Evolutionary conservation across 2,888 invertebrate species (phyloP).

Genomic region (Palloptera scutellata): DNA sequence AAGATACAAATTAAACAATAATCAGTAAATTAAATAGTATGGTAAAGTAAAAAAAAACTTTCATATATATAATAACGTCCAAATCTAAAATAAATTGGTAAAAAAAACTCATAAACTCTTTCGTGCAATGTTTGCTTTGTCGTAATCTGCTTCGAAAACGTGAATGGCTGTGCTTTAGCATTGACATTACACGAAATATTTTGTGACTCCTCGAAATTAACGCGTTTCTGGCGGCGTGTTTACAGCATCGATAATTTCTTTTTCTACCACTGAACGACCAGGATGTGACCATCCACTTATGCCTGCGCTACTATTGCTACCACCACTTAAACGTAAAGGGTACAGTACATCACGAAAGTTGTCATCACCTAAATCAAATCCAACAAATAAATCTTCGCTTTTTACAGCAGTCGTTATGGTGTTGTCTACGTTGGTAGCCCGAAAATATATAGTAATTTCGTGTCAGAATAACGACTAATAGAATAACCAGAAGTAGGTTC

Average conservation of each 20-base stretch:
- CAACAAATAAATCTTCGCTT: conserved; percentile 47
- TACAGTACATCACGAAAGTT: conserved; percentile 54
- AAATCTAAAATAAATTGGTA: conserved; percentile 60
- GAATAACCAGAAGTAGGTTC: conserved; percentile 62
- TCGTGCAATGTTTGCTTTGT: conserved; percentile 49
- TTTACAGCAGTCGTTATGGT: conserved; percentile 55
- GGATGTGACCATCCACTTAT: conserved; percentile 4
- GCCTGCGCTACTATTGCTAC: conserved; percentile 49
- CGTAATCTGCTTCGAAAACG: conserved; percentile 25
- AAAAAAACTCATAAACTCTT: conserved; percentile 60
- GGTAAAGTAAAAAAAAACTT: not conserved
- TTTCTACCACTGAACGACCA: conserved; percentile 11
- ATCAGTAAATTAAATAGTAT: not conserved
- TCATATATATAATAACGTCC: not conserved
- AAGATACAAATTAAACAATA: too few species aligned
- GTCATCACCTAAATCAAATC: conserved; percentile 38
- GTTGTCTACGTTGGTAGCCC: conserved; percentile 60
- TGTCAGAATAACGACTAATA: conserved; percentile 57
- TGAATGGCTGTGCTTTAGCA: conserved; percentile 28
- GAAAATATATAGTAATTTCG: too few species aligned
- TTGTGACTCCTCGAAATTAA: conserved; percentile 57
- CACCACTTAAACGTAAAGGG: conserved; percentile 53
- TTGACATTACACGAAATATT: conserved; percentile 28
- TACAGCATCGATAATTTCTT: conserved; percentile 34
- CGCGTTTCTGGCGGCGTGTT: conserved; percentile 56